phyloP scores from a whole-genome alignment of 2,113 vertebrate genomes.

The Malurus melanocephalus region DNA sequence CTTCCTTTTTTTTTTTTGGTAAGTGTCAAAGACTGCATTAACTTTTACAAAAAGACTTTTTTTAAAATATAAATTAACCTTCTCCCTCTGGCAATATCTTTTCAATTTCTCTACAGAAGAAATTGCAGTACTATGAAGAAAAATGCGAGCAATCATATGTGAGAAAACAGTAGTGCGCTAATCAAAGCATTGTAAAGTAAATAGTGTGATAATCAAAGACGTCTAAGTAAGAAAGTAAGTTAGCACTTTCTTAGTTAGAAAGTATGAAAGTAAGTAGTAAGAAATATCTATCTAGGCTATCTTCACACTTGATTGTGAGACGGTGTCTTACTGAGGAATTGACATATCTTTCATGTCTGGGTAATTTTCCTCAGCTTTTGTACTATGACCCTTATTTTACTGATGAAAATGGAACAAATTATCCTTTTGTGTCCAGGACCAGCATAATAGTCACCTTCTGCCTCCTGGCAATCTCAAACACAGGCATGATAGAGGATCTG shows the following conservation, averaged over 20 bases:
- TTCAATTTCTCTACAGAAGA: not conserved
- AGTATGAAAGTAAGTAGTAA: not conserved
- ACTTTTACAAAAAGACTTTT: not conserved
- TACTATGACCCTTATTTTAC: not conserved
- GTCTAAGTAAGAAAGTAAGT: not conserved
- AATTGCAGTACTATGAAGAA: not conserved
- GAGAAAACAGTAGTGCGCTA: not conserved
- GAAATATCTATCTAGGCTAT: constrained; percentile 53
- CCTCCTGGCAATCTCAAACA: not conserved
- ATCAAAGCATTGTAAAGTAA: not conserved
- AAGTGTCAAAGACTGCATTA: not conserved
- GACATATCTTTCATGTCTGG: constrained; percentile 4
- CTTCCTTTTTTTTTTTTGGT: not conserved
- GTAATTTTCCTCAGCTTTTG: constrained; percentile 49
- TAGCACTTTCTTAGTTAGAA: too few species aligned
- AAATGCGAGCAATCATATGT: not conserved
- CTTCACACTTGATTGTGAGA: constrained; percentile 16
- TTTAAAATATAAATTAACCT: not conserved
- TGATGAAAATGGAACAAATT: not conserved
- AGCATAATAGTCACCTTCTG: not conserved
- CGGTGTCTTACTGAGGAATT: not conserved
- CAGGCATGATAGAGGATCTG: not conserved
- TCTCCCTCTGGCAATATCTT: not conserved
- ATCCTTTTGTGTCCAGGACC: not conserved
- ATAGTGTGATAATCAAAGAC: not conserved